Evolutionary conservation across 1,140 invertebrate genomes (phyloP), one percentile per base, ranked within the genome.

Genomic region (Eueides isabella): DNA sequence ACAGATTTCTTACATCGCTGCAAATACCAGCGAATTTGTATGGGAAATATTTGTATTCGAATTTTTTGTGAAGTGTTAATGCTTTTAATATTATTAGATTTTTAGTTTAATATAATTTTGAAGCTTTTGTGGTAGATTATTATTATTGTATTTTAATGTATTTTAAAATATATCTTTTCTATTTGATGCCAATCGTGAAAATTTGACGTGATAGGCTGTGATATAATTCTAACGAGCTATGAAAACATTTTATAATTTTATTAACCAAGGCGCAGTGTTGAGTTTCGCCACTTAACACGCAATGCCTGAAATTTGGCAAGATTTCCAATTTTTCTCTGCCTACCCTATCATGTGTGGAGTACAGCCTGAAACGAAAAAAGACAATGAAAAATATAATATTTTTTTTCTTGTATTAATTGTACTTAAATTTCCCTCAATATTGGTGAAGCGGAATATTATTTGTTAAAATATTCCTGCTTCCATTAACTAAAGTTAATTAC

Each of bases 1-100:
- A 61, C 67, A 69, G 67, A 61, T 69, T 69, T 69, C 67, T 61
- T 69, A 69, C 67, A 26, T 19, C 64, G 33, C 33, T 61, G n/a
- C 41, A 35, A 61, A 68, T 68, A 68, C 67, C 67, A 67, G 38
- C 9, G 66, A 61, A 68, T 61, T 68, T 61, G 31, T 48, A 61
- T 68, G 67, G 61, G 35, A 61, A 68, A 68, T 68, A 61, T 68
- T 55, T 26, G 23, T 12, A 55, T 26, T 55, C 19, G 19, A 2
- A 55, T 11, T 55, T 55, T 55, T 55, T 38, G 41, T 19, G n/a
- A 7, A 19, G 19, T 55, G 23, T 23, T 26, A 55, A 55, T 55
- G 48, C 23, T 55, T 55, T 55, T 55, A 55, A 9, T n/a, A 55
- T 55, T 55, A 23, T 23, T 55, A 6, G 19, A 55, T 26, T 55